These are phyloP conservation scores for Samia ricini DNA, from an alignment of 1,140 invertebrate species.

Conservation along the genomic window DNA sequence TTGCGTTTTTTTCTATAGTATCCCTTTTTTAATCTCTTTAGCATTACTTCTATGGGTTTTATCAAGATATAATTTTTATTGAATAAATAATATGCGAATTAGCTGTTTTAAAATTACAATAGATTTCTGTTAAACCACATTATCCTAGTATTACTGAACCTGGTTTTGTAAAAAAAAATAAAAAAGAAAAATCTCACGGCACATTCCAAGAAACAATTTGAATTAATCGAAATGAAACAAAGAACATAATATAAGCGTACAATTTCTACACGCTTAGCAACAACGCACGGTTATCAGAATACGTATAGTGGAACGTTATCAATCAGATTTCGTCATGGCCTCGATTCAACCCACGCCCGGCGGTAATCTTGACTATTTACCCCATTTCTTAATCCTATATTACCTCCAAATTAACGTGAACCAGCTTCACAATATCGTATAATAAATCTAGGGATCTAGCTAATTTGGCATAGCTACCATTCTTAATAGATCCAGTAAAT, in stretches of 20 bases:
- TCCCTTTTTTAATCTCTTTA: too few species aligned
- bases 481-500: slow-evolving; percentile 1
- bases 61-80: too few species aligned
- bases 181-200: too few species aligned
- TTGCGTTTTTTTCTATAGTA: background rate
- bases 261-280: slow-evolving; percentile 36
- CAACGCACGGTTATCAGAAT: slow-evolving; percentile 48
- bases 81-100: too few species aligned
- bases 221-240: background rate
- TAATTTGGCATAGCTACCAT: slow-evolving; percentile 17
- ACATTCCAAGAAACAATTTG: background rate
- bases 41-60: too few species aligned
- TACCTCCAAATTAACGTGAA: slow-evolving; percentile 38
- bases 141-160: too few species aligned
- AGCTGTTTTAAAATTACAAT: too few species aligned
- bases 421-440: slow-evolving; percentile 7
- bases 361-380: slow-evolving; percentile 59
- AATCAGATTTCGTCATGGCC: slow-evolving; percentile 68
- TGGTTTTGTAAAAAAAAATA: too few species aligned
- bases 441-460: slow-evolving; percentile 9
- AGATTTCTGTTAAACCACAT: too few species aligned
- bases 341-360: slow-evolving; percentile 58
- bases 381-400: slow-evolving; percentile 59
- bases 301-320: slow-evolving; percentile 52
- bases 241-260: slow-evolving; percentile 7